Evolutionary conservation across 2,797 vertebrate species (phyloP).

Genomic region (Peromyscus nudipes): DNA sequence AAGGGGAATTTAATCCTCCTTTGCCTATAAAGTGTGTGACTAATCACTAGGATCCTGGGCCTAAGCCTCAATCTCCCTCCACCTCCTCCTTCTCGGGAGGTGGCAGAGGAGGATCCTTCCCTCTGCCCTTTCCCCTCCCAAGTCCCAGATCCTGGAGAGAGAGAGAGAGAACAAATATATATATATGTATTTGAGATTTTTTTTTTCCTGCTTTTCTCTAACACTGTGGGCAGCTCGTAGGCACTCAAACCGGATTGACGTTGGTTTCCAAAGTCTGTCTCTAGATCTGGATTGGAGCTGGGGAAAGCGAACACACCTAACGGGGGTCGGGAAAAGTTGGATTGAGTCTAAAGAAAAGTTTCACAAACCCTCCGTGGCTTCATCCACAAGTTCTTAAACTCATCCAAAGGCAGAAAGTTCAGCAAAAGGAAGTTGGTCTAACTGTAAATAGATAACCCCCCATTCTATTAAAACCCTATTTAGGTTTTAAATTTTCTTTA

Average conservation of each 20-base stretch:
- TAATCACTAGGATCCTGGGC: conserved; percentile 56
- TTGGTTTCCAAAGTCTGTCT: conserved; percentile 42
- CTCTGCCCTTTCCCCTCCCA: conserved; percentile 7
- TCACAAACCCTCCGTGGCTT: conserved; percentile 23
- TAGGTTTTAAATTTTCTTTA: conserved; percentile 65
- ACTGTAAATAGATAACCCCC: conserved; percentile 59
- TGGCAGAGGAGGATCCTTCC: not conserved
- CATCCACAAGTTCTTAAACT: conserved; percentile 29
- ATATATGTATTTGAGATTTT: not conserved
- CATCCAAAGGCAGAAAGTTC: conserved; percentile 25
- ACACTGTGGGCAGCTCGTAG: not conserved
- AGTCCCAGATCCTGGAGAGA: conserved; percentile 41
- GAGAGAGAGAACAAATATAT: not conserved
- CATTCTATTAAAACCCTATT: not conserved
- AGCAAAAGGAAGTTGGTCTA: conserved; percentile 6
- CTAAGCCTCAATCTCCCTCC: not conserved
- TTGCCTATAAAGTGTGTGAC: conserved; percentile 74
- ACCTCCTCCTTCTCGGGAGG: not conserved
- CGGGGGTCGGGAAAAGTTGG: not conserved
- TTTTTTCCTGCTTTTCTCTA: conserved; percentile 21
- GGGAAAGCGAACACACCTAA: conserved; percentile 53
- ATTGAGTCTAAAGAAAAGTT: conserved; percentile 71
- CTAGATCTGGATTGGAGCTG: conserved; percentile 61
- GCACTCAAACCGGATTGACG: not conserved
- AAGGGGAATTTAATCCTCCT: conserved; percentile 73